Base-by-base conservation (phyloP, 2,888 invertebrate species). In the Augochlorella aurata region DNA sequence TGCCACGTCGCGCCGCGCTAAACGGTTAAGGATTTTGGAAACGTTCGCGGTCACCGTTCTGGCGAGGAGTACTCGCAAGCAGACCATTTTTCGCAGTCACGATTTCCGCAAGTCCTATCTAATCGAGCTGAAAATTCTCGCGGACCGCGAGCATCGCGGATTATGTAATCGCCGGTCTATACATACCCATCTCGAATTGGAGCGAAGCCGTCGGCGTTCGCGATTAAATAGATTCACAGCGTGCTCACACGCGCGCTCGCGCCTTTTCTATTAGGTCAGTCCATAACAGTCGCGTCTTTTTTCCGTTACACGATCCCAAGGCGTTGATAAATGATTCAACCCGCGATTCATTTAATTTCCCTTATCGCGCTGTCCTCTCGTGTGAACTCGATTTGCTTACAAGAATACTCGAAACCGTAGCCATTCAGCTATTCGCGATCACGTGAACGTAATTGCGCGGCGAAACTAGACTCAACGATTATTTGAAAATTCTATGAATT, bases 101-200 rank as follows among this genome's bases (percentile, higher is more conserved):
- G 10, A 58, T 14, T 58, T 3, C 21, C 21, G 21, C 21, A 21
- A 1, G 54, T 21, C 9, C 18, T 21, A 12, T 44, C 8, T 21
- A 12, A 21, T 44, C 29, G 45, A 38, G 24, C 52, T 74, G 44
- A 74, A 66, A 45, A 78, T 71, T 78, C 54, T 52, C 74, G 70
- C 74, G 54, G 18, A 50, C 66, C 74, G 70, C 70, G 66, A 81
- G 74, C 67, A 71, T 74, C 81, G 74, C 81, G 74, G 69, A 68
- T 81, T 78, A 78, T 58, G 58, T 52, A 74, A 81, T 66, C 74
- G 21, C 12, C 45, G 78, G 24, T 70, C 74, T 81, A 78, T 74
- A 81, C 70, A 78, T 78, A 81, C 74, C 74, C 58, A 67, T 66
- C 66, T 67, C 70, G 79, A 81, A 81, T 78, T 74, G 74, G 74